phyloP scores from a whole-genome alignment of 1,140 invertebrate species.

The Hydropsyche tenuis region DNA sequence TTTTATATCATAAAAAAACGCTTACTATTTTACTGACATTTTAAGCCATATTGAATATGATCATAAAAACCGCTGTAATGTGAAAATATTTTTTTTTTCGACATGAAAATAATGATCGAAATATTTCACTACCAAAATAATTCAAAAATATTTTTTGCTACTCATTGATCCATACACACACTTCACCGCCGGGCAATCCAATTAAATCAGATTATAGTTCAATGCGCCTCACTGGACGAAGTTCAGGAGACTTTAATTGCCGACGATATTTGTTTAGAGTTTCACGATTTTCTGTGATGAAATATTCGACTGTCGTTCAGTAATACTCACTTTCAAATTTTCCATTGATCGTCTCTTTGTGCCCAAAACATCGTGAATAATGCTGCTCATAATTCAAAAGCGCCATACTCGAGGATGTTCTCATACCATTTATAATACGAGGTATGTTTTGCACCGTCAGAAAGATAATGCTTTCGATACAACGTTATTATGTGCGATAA shows the following conservation, averaged over 20 bases:
- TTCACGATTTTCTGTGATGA: neutral
- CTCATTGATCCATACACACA: neutral
- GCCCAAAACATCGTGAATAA: neutral
- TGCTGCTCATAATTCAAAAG: neutral
- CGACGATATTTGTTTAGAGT: neutral
- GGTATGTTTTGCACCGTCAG: neutral
- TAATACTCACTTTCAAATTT: neutral
- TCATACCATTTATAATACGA: too few species aligned
- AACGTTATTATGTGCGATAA: constrained; percentile 4
- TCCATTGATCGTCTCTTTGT: neutral
- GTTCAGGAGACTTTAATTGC: constrained; percentile 24
- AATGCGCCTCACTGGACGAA: constrained; percentile 15
- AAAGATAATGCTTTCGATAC: neutral
- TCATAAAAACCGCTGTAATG: too few species aligned
- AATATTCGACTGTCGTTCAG: neutral
- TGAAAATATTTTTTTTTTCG: too few species aligned
- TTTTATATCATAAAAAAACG: too few species aligned
- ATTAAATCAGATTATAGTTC: constrained; percentile 32
- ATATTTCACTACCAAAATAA: too few species aligned
- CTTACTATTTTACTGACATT: too few species aligned
- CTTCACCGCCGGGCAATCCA: constrained; percentile 11
- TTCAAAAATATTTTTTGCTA: neutral
- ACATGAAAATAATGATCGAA: too few species aligned
- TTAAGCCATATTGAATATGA: too few species aligned
- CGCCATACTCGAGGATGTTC: too few species aligned